Base-by-base conservation (phyloP, 2,888 invertebrate genomes). In the Myopa testacea region DNA sequence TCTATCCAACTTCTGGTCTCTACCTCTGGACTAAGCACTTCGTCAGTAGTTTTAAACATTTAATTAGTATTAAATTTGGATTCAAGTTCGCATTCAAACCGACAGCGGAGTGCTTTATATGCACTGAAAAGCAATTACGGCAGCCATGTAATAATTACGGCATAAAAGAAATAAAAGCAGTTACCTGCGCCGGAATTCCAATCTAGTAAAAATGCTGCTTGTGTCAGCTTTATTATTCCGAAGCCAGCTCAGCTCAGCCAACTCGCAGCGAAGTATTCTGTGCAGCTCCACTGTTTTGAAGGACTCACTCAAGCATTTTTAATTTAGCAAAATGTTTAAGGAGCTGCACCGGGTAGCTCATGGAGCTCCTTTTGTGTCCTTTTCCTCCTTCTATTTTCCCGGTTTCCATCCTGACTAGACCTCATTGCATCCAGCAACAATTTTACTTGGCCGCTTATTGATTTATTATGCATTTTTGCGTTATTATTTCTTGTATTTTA, bases 301-400 rank as follows among this genome's bases (percentile, higher is more conserved):
- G n/a, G 50, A n/a, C 26, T 68, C 58, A 45, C 58, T 75, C 69
- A 45, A 60, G 75, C 75, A 68, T 75, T 69, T 75, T 58, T 69
- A 69, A 75, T 75, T 75, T 69, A 68, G 60, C 60, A 69, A 75
- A 75, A 68, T 75, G 40, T 68, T 60, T 60, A 40, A 62, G 75
- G 68, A 69, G 68, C 34, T 65, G 38, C 37, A 34, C 4, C 14
- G 10, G 0, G 34, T 19, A 26, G 0, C 2, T 26, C 26, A 26
- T 2, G 26, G 26, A 26, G 2, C 45, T 45, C 45, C 45, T 67
- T 38, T 67, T 67, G 5, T 40, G 16, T 34, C 10, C 38, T 4
- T 74, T 34, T 52, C n/a, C n/a, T 65, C 52, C n/a, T 8, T 37
- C 5, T n/a, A n/a, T 50, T 34, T 26, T 63, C 4, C 0, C 40